Conservation (phyloP, 2,113 vertebrate species). For the Microcebus ravelobensis region DNA sequence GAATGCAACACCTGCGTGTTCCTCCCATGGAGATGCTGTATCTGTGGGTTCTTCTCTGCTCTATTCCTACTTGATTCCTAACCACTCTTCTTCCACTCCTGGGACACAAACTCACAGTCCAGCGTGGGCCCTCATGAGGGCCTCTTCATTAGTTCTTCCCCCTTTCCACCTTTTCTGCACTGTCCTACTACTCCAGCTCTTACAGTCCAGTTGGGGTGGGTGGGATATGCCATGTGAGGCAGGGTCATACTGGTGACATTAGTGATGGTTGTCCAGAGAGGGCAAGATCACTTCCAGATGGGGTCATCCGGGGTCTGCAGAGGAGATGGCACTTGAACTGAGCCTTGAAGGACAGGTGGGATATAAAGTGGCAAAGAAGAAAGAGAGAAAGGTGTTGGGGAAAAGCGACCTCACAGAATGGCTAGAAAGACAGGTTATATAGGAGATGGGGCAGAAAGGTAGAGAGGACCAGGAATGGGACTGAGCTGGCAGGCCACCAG, state of each 20-base stretch:
- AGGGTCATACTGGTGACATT: background rate
- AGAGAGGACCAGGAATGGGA: background rate
- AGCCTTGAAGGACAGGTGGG: background rate
- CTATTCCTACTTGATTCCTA: no score
- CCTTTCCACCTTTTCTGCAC: background rate
- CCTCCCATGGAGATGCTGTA: background rate
- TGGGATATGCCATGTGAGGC: background rate
- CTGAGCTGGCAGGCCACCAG: background rate
- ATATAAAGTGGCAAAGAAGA: background rate
- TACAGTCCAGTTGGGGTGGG: accelerated
- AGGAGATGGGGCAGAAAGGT: background rate
- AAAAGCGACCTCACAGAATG: background rate
- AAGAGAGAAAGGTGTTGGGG: background rate
- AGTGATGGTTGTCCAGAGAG: background rate
- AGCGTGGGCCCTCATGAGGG: no score
- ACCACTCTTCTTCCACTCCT: background rate
- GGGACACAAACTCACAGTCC: background rate
- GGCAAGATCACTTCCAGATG: background rate
- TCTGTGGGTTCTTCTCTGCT: background rate
- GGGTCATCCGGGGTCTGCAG: background rate
- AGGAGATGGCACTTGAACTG: background rate
- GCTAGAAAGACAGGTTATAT: background rate
- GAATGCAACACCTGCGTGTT: background rate
- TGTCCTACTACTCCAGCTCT: background rate
- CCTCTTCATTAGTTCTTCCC: background rate